Evolutionary conservation across 1,140 invertebrate species (phyloP).

Genomic region (Agrypnia vestita): DNA sequence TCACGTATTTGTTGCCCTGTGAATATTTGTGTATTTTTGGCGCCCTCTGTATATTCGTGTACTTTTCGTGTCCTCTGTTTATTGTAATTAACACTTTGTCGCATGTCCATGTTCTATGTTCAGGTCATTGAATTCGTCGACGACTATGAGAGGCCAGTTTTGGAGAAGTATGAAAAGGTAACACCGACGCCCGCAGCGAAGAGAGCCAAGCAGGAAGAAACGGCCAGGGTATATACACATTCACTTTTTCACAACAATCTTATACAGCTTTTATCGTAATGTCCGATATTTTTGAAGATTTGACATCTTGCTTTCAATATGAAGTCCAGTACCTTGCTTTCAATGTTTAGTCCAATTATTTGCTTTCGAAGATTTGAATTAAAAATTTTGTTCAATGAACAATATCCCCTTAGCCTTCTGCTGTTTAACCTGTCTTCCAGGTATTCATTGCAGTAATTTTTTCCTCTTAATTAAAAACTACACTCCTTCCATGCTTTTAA

Average conservation of each 20-base stretch:
- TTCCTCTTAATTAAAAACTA: no score
- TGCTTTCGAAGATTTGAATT: neutral
- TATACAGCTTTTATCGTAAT: neutral
- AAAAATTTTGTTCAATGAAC: neutral
- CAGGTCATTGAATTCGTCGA: slow-evolving; percentile 71
- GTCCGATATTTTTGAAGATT: neutral
- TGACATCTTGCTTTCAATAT: neutral
- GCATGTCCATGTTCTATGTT: slow-evolving; percentile 20
- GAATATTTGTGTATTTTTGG: no score
- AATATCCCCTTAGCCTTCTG: no score
- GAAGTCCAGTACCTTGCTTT: neutral
- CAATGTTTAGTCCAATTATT: neutral
- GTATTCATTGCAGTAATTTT: no score
- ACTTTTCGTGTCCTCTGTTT: neutral
- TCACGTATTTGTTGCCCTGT: no score
- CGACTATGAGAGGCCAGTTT: slow-evolving; percentile 79
- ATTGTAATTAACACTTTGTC: neutral
- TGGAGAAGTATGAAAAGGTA: slow-evolving; percentile 79
- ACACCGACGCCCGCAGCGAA: slow-evolving; percentile 70
- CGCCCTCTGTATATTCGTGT: no score
- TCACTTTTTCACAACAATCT: neutral
- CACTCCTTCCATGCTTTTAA: no score
- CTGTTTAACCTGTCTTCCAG: no score
- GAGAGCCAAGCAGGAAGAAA: slow-evolving; percentile 50
- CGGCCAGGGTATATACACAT: slow-evolving; percentile 16